Conservation (phyloP, 2,888 invertebrate species). For the Eurytoma californica region DNA sequence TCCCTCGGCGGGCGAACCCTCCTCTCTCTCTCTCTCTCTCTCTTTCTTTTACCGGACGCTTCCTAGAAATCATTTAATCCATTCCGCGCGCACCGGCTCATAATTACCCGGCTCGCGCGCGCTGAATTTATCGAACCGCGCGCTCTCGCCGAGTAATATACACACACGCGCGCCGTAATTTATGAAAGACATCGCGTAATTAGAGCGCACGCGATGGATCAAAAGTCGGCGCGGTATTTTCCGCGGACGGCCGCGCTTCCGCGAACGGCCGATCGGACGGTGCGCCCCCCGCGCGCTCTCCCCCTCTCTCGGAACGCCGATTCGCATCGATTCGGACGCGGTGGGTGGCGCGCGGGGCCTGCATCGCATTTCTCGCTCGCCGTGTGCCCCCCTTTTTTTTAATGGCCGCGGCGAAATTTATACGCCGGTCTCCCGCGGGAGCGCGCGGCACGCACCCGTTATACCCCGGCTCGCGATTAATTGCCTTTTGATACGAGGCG, state of each 20-base stretch:
- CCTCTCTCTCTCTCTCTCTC: neutral
- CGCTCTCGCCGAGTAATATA: neutral
- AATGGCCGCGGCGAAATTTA: slow-evolving; percentile 57
- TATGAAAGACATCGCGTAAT: slow-evolving; percentile 50
- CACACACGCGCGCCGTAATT: slow-evolving; percentile 35
- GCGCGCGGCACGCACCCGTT: slow-evolving; percentile 39
- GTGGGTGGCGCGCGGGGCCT: slow-evolving; percentile 53
- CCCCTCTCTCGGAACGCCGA: slow-evolving; percentile 38
- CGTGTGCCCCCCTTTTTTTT: slow-evolving; percentile 40
- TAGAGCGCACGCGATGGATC: slow-evolving; percentile 55
- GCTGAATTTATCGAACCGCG: slow-evolving; percentile 41
- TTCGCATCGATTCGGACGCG: slow-evolving; percentile 48
- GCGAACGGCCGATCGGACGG: slow-evolving; percentile 38
- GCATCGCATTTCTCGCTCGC: neutral
- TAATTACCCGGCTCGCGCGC: slow-evolving; percentile 31
- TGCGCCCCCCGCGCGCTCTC: neutral
- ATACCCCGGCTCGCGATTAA: slow-evolving; percentile 54
- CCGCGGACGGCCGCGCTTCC: slow-evolving; percentile 59
- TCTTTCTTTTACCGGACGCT: neutral
- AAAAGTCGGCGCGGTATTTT: slow-evolving; percentile 29
- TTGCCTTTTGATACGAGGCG: slow-evolving; percentile 55
- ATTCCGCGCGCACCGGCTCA: slow-evolving; percentile 17
- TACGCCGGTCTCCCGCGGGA: slow-evolving; percentile 15
- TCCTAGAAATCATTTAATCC: slow-evolving; percentile 49
- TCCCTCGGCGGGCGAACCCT: slow-evolving; percentile 8